phyloP scores from a whole-genome alignment of 2,888 invertebrate species.

The Andrena camellia region DNA sequence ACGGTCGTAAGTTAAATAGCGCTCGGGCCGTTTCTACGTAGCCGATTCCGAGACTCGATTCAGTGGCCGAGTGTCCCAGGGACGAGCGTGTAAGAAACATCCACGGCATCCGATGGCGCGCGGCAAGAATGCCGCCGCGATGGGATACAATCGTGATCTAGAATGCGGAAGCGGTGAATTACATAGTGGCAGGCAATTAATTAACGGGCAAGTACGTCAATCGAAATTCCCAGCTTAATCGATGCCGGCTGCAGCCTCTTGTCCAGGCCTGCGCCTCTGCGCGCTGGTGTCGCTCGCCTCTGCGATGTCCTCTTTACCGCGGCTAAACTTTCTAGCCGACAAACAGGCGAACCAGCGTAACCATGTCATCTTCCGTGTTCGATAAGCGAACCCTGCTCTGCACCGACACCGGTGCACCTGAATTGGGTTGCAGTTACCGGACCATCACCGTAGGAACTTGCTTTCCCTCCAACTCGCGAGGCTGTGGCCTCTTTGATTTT shows the following conservation, averaged over 20 bases:
- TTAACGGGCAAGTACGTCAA: constrained; percentile 61
- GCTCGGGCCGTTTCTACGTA: background rate
- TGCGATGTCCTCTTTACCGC: constrained; percentile 5
- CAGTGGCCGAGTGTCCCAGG: background rate
- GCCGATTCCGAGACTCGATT: constrained; percentile 25
- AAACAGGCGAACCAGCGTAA: constrained; percentile 12
- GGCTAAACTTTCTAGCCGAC: constrained; percentile 25
- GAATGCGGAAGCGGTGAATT: constrained; percentile 66
- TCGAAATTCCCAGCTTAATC: constrained; percentile 60
- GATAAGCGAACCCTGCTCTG: constrained; percentile 13
- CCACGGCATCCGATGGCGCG: constrained; percentile 53
- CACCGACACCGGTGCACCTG: background rate
- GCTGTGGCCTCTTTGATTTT: background rate
- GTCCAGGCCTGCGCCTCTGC: constrained; percentile 7
- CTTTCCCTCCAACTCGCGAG: background rate
- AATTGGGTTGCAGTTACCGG: too few species aligned
- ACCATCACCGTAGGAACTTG: too few species aligned
- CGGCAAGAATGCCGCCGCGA: constrained; percentile 50
- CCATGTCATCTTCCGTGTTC: constrained; percentile 26
- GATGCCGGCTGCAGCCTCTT: constrained; percentile 34
- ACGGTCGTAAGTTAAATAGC: too few species aligned
- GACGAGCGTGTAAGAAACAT: constrained; percentile 47
- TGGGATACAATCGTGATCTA: constrained; percentile 55
- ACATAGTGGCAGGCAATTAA: constrained; percentile 60
- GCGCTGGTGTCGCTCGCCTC: background rate